Base-by-base conservation (phyloP, 2,113 vertebrate genomes). In the Macrotis lagotis region DNA sequence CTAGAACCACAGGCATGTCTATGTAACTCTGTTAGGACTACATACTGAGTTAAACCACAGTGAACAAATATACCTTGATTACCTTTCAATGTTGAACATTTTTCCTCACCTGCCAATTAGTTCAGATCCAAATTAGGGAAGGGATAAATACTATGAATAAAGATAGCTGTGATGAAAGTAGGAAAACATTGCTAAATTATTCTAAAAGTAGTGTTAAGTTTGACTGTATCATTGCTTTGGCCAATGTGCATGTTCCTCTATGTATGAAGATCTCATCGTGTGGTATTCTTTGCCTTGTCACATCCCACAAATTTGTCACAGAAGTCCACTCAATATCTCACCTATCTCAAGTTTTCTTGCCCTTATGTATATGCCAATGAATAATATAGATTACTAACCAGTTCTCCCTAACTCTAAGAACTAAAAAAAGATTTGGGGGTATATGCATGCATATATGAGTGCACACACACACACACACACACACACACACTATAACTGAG, bases 41-140 rank as follows among this genome's bases (percentile, higher is more conserved):
- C 1, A 89, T 91, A 83, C 19, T 51, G 0, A 74, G 59, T 0
- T 55, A 94, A 91, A 50, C 53, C 91, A 94, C 19, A 89, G 26
- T 48, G 6, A 89, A 22, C 90, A 95, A 89, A 8, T 53, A 51
- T 83, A n/a, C 59, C 22, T 93, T 83, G 8, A 49, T 94, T 90
- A 90, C 50, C 31, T 95, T 93, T 93, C 26, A 66, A 2, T 90
- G 48, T 19, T 37, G 19, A 48, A 91, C 0, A 19, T 83, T 55
- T 0, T 11, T 55, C 50, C 50, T 28, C 25, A 91, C 37, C 25
- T 89, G 26, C 11, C 50, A 91, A 90, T 92, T 90, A 31, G 50
- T 92, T 94, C 50, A 92, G 25, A 91, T 24, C 93, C 90, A 92
- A 59, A 16, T 53, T 49, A 91, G 14, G 53, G 19, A 90, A 94